Evolutionary conservation across 2,113 vertebrate species (phyloP), one percentile per base, ranked within the genome.

Genomic region (Ictalurus punctatus): DNA sequence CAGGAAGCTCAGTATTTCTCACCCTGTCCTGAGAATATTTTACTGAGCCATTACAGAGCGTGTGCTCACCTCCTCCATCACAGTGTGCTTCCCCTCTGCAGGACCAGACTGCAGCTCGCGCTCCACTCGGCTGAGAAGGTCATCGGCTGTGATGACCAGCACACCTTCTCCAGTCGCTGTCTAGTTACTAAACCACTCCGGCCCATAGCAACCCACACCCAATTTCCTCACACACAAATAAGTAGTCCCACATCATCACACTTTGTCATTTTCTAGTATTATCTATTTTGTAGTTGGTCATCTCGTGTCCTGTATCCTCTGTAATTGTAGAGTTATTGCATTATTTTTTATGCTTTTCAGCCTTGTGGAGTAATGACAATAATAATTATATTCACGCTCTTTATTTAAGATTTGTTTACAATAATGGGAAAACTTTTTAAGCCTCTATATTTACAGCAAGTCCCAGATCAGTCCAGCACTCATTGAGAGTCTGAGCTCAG

Each of bases 361-460:
- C 25, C 4, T 6, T 8, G 6, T 52, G 44, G 14, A 34, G n/a
- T 52, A 54, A 81, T 56, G 78, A 56, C 48, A 81, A 56, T 30
- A 83, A 83, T 7, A 40, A 1, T 2, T 10, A 25, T 83, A 23
- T 40, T 61, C 58, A 61, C 3, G 27, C 0, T 2, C 12, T 83
- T 83, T 83, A 83, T 83, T 83, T 40, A 63, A 63, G 5, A 83
- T 63, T 44, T 40, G 81, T 63, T 83, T 83, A 27, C 21, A 21
- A 19, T 59, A 59, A 59, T 56, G 0, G 19, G 58, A 21, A 1
- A 19, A 12, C n/a, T 59, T 37, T 82, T 59, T 25, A 82, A 37
- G 17, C 30, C 56, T 34, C n/a, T 23, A 14, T 61, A 10, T 63
- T 37, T 63, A 37, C 34, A 25, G 30, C 81, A 37, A 19, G 30